Conservation (phyloP, 2,888 invertebrate genomes). For the Lithophane semibrunnea region DNA sequence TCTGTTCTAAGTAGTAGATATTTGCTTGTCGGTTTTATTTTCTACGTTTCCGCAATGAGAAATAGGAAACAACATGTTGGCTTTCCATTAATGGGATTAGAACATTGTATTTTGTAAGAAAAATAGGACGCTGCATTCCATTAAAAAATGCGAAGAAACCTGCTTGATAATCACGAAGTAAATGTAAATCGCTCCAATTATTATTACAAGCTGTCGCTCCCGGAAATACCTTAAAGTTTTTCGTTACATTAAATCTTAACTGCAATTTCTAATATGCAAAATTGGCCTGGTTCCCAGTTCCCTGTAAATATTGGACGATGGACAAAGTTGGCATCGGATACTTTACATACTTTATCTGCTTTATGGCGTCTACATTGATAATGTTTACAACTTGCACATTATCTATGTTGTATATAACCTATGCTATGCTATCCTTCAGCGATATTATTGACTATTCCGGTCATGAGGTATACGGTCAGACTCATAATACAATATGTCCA, state of each 20-base stretch:
- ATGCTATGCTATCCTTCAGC: background rate
- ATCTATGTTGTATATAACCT: background rate
- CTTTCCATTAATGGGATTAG: constrained; percentile 11
- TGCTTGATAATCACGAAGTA: constrained; percentile 46
- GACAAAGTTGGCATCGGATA: constrained; percentile 45
- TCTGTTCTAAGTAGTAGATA: constrained; percentile 2
- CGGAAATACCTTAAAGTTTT: constrained; percentile 49
- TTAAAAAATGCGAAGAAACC: constrained; percentile 18
- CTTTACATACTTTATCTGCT: constrained; percentile 25
- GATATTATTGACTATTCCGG: constrained; percentile 24
- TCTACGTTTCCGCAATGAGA: background rate
- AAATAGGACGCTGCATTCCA: constrained; percentile 21
- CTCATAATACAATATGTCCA: background rate
- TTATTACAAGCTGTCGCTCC: constrained; percentile 52
- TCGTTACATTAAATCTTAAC: constrained; percentile 51
- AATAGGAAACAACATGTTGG: constrained; percentile 20
- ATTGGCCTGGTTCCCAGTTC: constrained; percentile 52
- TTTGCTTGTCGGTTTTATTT: constrained; percentile 31
- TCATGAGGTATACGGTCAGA: background rate
- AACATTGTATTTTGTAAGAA: constrained; percentile 6
- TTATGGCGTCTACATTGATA: background rate
- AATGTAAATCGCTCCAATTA: constrained; percentile 58
- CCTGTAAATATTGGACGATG: constrained; percentile 54
- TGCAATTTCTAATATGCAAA: constrained; percentile 61
- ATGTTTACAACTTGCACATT: background rate